Evolutionary conservation across 2,888 invertebrate genomes (phyloP).

Genomic region (Troides helena): DNA sequence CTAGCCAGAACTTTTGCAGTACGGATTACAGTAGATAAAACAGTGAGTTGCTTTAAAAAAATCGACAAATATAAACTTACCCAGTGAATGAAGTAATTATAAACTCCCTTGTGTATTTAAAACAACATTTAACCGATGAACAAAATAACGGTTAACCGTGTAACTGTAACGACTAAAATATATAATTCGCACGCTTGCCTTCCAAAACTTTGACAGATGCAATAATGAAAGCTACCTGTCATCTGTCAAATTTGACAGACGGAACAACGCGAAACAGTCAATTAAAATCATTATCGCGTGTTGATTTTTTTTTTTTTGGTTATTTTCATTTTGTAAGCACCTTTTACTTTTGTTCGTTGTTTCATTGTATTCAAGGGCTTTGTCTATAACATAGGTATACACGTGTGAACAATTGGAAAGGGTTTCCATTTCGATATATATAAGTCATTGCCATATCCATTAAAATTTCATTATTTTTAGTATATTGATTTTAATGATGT

Average conservation of each 20-base stretch:
- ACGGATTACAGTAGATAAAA: no score
- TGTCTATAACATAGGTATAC: neutral
- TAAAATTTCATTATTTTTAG: no score
- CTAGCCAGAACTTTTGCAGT: no score
- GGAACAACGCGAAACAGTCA: conserved; percentile 18
- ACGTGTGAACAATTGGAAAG: neutral
- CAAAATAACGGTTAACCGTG: conserved; percentile 8
- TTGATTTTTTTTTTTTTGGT: neutral
- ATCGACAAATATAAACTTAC: no score
- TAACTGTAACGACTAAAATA: conserved; percentile 8
- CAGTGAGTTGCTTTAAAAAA: no score
- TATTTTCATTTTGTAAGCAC: conserved; percentile 9
- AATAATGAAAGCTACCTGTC: conserved; percentile 27
- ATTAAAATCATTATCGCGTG: conserved; percentile 25
- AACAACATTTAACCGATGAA: conserved; percentile 2
- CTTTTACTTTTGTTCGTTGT: conserved; percentile 13
- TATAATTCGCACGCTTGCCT: conserved; percentile 19
- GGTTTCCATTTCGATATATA: neutral
- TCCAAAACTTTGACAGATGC: conserved; percentile 21
- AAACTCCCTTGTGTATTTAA: conserved; percentile 9
- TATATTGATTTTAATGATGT: no score
- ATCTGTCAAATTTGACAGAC: conserved; percentile 23
- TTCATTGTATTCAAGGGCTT: conserved; percentile 10
- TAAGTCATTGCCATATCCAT: no score
- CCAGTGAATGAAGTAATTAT: conserved; percentile 1